These are phyloP conservation scores for Branchinecta lynchi DNA, from an alignment of 1,140 invertebrate species.

Conservation along the genomic window DNA sequence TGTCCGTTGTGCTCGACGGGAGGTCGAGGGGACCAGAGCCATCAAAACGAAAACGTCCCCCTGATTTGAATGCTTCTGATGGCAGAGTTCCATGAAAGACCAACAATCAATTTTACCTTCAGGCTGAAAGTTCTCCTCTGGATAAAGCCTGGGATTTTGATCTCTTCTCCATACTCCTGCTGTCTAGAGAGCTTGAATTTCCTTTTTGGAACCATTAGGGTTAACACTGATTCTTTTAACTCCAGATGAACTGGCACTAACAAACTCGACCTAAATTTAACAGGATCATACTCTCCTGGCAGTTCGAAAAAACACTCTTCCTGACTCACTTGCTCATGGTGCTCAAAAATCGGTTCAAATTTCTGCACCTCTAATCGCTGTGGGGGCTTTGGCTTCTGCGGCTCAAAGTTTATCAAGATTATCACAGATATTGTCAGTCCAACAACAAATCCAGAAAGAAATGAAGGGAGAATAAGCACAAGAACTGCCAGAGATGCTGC, in stretches of 20 bases:
- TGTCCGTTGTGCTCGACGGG: no score
- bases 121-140: background rate
- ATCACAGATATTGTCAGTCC: background rate
- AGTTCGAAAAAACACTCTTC: background rate
- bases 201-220: background rate
- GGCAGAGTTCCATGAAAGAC: no score
- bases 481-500: background rate
- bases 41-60: no score
- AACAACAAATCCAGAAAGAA: background rate
- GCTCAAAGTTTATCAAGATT: background rate
- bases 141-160: background rate
- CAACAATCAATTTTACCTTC: background rate
- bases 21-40: no score
- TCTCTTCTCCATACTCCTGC: conserved; percentile 5
- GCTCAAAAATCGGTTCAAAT: background rate
- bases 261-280: background rate
- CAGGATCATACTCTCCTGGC: background rate
- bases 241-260: background rate
- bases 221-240: background rate
- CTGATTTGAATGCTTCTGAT: no score
- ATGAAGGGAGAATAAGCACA: background rate
- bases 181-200: background rate
- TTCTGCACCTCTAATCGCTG: background rate
- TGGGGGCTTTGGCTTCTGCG: background rate
- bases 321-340: background rate